phyloP scores from a whole-genome alignment of 2,113 vertebrate species.

The Carettochelys insculpta region DNA sequence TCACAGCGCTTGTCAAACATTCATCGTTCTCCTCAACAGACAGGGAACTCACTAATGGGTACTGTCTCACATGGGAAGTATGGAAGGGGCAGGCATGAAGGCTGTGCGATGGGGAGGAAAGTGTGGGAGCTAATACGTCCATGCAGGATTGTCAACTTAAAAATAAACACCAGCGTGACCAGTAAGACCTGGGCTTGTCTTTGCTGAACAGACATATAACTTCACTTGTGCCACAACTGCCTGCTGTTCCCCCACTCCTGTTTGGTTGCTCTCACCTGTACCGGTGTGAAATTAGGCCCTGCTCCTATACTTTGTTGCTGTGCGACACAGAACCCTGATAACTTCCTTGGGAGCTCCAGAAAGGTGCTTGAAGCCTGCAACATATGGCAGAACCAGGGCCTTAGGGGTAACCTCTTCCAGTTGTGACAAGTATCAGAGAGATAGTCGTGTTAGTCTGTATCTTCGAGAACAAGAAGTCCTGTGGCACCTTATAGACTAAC shows the following conservation, averaged over 20 bases:
- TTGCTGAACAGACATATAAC: background rate
- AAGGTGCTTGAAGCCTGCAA: background rate
- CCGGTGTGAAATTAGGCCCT: background rate
- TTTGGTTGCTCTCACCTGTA: background rate
- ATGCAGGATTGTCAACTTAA: background rate
- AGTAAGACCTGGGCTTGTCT: too few species aligned
- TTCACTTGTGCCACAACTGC: background rate
- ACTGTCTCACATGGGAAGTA: background rate
- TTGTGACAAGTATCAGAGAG: too few species aligned
- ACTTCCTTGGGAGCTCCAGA: background rate
- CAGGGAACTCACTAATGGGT: too few species aligned
- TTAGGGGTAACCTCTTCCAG: background rate
- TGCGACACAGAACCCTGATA: background rate
- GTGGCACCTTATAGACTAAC: too few species aligned
- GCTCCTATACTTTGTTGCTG: background rate
- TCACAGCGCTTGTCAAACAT: background rate
- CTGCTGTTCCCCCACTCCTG: background rate
- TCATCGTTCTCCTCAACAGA: background rate
- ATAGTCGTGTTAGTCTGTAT: too few species aligned
- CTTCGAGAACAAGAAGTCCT: too few species aligned
- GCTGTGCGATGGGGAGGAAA: background rate
- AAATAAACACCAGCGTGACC: too few species aligned
- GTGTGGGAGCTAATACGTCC: background rate
- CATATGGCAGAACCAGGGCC: background rate
- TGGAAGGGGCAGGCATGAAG: background rate